A percentile compares a stretch with the other conserved stretches of the same genome.
These are phyloP conservation scores for Emydoidea blandingii DNA, from an alignment of 2,797 vertebrate species.

Conservation along the genomic window DNA sequence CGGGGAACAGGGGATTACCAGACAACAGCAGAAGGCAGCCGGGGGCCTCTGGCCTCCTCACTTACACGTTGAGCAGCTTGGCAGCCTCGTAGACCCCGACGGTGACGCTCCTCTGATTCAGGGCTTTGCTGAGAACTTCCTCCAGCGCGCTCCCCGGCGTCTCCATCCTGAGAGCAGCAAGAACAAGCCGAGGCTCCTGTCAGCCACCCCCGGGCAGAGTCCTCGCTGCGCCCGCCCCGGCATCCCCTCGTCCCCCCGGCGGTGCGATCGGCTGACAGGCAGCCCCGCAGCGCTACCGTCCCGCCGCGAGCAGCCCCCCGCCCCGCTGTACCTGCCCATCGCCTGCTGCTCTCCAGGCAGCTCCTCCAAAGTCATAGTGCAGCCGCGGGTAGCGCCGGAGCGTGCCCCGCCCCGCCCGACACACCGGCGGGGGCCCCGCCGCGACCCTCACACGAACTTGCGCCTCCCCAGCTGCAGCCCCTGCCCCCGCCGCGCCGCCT, in stretches of 20 bases:
- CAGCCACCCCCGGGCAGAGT: not conserved
- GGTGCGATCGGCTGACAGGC: not conserved
- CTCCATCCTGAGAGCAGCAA: constrained; percentile 87
- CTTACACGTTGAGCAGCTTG: constrained; percentile 96
- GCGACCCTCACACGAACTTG: not conserved
- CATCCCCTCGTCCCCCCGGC: not conserved
- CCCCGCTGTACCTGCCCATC: constrained; percentile 85
- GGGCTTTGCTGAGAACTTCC: constrained; percentile 91
- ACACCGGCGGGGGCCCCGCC: not conserved
- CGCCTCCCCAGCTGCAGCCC: not conserved
- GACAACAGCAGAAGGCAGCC: not conserved
- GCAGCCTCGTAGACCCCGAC: constrained; percentile 95
- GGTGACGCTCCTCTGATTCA: constrained; percentile 94
- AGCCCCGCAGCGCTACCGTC: too few relatives aligned
- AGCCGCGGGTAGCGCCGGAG: not conserved
- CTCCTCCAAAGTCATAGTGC: constrained; percentile 96
- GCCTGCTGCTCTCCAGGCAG: constrained; percentile 87
- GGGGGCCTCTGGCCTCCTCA: constrained; percentile 27
- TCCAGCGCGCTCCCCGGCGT: constrained; percentile 91
- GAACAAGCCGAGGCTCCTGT: not conserved
- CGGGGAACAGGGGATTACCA: too few relatives aligned
- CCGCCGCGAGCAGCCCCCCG: not conserved
- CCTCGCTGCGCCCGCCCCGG: not conserved
- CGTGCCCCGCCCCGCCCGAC: not conserved
- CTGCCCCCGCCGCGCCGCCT: not conserved